phyloP scores from a whole-genome alignment of 2,888 invertebrate species.

The Phengaris alcon region DNA sequence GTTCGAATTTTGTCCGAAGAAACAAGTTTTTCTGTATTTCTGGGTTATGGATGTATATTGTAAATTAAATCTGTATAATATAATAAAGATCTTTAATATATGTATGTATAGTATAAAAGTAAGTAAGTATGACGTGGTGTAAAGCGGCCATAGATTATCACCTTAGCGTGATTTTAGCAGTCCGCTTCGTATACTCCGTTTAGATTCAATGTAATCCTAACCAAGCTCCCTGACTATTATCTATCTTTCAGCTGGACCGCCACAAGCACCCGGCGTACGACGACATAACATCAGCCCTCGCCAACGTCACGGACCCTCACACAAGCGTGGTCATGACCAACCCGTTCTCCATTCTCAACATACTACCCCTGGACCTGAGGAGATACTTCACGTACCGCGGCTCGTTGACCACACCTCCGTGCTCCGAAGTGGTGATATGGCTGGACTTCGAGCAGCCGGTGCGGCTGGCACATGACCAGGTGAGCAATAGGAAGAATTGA shows the following conservation, averaged over 20 bases:
- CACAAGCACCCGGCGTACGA: slow-evolving; percentile 77
- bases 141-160: no score
- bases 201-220: no score
- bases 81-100: no score
- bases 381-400: slow-evolving; percentile 91
- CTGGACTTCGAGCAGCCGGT: slow-evolving; percentile 89
- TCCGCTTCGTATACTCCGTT: no score
- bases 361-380: slow-evolving; percentile 75
- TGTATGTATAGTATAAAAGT: no score
- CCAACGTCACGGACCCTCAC: slow-evolving; percentile 77
- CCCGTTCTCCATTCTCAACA: slow-evolving; percentile 75
- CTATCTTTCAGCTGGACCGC: slow-evolving; percentile 64
- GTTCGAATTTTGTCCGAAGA: no score
- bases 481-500: slow-evolving; percentile 43
- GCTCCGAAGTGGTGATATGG: slow-evolving; percentile 91
- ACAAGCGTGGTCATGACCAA: slow-evolving; percentile 67
- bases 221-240: background rate
- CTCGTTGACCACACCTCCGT: slow-evolving; percentile 92
- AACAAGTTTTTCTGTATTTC: no score
- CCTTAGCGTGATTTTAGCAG: no score
- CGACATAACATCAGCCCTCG: slow-evolving; percentile 78
- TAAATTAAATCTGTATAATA: no score
- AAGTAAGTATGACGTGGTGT: no score
- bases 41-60: no score
- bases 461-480: slow-evolving; percentile 83